Evolutionary conservation across 2,888 invertebrate species (phyloP), one percentile per base, ranked within the genome.

Genomic region (Dynastes grantii): DNA sequence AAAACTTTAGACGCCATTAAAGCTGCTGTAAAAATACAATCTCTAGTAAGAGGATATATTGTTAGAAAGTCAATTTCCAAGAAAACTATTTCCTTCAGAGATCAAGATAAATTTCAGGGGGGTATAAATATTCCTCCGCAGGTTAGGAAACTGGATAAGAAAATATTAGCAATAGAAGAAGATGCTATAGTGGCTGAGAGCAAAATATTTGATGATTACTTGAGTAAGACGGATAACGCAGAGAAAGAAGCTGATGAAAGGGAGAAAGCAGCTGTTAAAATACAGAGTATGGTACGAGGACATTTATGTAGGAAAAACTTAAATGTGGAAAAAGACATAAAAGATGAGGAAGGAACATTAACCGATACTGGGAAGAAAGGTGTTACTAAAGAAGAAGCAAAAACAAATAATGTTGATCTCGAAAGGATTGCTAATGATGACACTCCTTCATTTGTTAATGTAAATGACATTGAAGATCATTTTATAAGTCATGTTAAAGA

Each of bases 11-110:
- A 76, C 16, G n/a, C 27, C 5, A 51, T 29, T 6, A 65, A 45
- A 29, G 76, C 76, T 11, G 76, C 49, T 4, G 49, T 76, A 13
- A 76, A 76, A 45, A 76, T 76, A 76, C 64, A 65, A 65, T 65
- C 64, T n/a, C 6, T 65, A 40, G n/a, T 65, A 16, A 65, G 64
- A 37, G 64, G 64, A 16, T 37, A 65, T 65, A n/a, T 65, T 32
- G 37, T 16, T 37, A 65, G 64, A 32, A 65, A 65, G 37, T 32
- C 32, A 4, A 37, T 13, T 65, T 2, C 9, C 9, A 11, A 16
- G n/a, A 65, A 8, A 16, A 2, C 16, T 37, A 37, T 11, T 32
- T 64, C 9, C 6, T 40, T 1, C 9, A 40, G 40, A 9, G 32
- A 9, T 13, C 32, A 37, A 55, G 22, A 55, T 11, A 8, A 55